Base-by-base conservation (phyloP, 2,888 invertebrate genomes). In the Pogonocherus hispidulus region DNA sequence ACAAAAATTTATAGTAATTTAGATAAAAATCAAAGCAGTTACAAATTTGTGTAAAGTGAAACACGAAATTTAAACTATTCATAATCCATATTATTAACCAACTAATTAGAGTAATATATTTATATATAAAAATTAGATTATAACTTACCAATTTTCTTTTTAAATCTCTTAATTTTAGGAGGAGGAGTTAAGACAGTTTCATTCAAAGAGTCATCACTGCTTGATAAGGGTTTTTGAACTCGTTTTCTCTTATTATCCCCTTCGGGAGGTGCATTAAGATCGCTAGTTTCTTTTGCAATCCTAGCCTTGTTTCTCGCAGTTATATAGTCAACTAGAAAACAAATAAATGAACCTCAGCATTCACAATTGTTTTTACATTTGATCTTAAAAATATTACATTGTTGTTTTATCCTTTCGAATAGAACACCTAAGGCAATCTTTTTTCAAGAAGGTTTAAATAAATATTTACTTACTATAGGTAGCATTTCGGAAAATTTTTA, bases 401-500 rank as follows among this genome's bases (percentile, higher is more conserved):
- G 19, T 19, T 19, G n/a, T n/a, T 18, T 14, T n/a, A 52, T 5
- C n/a, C 22, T 6, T 23, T 23, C 6, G 23, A 23, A 23, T 23
- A 23, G 23, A 23, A 27, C 27, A 27, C 8, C 27, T 8, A 6
- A 27, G 27, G 27, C 27, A 27, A 27, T 27, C 4, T 27, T 6
- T 27, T 27, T 27, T 27, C 27, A 8, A 14, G 22, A 19, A n/a
- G 19, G 27, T 6, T 27, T 0, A 27, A n/a, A n/a, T n/a, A n/a
- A 1, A 27, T 27, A 27, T 27, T 27, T 32, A 44, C 37, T 55
- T 41, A 63, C 63, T 27, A 63, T 14, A 63, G 22, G 23, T 63
- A 11, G 44, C 41, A 19, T 63, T 63, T 20, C 54, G 44, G 37
- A 64, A 64, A 64, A 56, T 55, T 27, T 64, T 56, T 23, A 64